A percentile compares a stretch with the other conserved stretches of the same genome.
These are phyloP conservation scores for Drosophila kambysellisi DNA, from an alignment of 2,888 invertebrate genomes.

Conservation along the genomic window DNA sequence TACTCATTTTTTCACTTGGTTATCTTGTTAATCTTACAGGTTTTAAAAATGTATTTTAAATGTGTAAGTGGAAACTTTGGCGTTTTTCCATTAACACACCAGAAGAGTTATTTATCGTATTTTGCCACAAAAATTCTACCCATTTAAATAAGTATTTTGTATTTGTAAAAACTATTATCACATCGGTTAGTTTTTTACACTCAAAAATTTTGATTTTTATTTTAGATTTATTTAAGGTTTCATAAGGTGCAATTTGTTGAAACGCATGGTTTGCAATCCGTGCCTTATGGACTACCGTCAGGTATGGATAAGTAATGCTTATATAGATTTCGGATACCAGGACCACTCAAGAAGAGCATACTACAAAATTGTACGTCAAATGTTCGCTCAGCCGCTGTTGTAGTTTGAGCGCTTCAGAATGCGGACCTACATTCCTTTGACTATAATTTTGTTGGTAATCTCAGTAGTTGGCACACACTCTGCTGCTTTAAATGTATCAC, in stretches of 20 bases:
- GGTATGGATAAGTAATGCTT: constrained; percentile 18
- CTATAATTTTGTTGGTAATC: constrained; percentile 11
- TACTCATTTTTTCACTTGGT: background rate
- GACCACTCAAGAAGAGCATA: background rate
- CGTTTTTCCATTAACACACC: background rate
- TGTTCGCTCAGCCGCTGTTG: constrained; percentile 1
- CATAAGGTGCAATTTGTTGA: background rate
- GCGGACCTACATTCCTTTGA: constrained; percentile 8
- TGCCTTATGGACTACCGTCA: constrained; percentile 10
- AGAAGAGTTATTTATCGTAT: no score
- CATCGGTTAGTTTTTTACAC: background rate
- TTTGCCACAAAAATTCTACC: background rate
- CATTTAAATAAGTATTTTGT: background rate
- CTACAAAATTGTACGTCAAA: constrained; percentile 4
- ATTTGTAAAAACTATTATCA: background rate
- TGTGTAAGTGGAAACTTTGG: no score
- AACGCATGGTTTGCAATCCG: background rate
- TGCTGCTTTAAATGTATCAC: constrained; percentile 25
- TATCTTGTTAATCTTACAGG: background rate
- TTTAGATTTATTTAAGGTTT: background rate
- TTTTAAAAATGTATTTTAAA: background rate
- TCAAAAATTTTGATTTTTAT: constrained; percentile 20
- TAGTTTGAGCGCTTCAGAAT: constrained; percentile 16
- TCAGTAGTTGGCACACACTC: constrained; percentile 6
- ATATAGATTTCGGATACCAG: constrained; percentile 12